phyloP scores from a whole-genome alignment of 2,888 invertebrate genomes.

The Mesoligia furuncula region DNA sequence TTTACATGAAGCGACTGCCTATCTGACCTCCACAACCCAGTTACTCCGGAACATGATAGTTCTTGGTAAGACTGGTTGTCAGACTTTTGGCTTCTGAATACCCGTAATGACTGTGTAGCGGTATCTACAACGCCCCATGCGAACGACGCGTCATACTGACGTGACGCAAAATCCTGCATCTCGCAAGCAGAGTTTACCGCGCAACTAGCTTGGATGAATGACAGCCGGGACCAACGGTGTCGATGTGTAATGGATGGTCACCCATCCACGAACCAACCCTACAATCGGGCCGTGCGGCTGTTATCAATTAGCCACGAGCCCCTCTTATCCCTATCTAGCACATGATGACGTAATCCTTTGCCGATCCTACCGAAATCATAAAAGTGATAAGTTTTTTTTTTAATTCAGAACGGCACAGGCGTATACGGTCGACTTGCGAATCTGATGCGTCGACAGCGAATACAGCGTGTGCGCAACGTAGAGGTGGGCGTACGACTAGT shows the following conservation, averaged over 20 bases:
- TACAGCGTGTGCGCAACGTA: conserved; percentile 92
- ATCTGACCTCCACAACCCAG: neutral
- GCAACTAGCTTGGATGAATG: no score
- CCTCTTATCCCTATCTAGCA: neutral
- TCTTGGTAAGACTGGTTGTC: neutral
- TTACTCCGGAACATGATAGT: neutral
- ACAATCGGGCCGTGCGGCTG: neutral
- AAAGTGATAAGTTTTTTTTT: neutral
- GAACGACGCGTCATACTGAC: no score
- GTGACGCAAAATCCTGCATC: no score
- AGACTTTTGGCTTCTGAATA: neutral
- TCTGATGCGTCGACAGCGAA: conserved; percentile 91
- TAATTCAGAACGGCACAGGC: conserved; percentile 93
- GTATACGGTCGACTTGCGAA: conserved; percentile 93
- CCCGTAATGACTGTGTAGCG: no score
- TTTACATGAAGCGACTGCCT: neutral
- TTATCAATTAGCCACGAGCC: neutral
- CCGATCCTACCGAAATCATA: neutral
- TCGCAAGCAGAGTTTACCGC: no score
- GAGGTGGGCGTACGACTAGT: conserved; percentile 93
- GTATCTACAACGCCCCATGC: no score
- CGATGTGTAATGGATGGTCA: no score
- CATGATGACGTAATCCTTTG: neutral
- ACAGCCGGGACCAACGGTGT: no score
- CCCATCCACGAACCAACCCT: no score